Evolutionary conservation across 2,113 vertebrate species (phyloP), one percentile per base, ranked within the genome.

Genomic region (Gymnarchus niloticus): DNA sequence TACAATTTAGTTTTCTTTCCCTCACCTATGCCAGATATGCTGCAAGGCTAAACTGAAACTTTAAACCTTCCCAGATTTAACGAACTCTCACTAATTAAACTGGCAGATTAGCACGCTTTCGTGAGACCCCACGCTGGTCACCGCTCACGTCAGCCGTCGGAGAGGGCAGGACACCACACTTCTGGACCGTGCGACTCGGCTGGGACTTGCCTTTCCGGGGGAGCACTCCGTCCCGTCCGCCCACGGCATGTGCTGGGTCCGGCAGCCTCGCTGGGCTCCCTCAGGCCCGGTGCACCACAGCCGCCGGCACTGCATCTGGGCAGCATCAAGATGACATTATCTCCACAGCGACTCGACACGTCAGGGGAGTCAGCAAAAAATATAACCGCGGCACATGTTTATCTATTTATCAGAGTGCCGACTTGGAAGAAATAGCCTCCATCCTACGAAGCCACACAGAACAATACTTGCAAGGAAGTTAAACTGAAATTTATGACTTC

Each of bases 181-280:
- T 54, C 14, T 54, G 14, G 5, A 54, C 52, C 14, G 52, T 54
- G 59, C 86, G 85, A 85, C 0, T 61, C 56, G n/a, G 12, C n/a
- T 52, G 25, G 80, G 48, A 84, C 88, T 90, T 92, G 96, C 98
- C 96, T 96, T 99, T 92, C 97, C 97, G 8, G 95, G 93, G 73
- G 96, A 96, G 87, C 98, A 99, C 85, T 99, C 98, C 0, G 98
- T 99, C 48, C 98, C 98, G 0, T 99, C 98, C 1, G 98, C 98
- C 98, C 97, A 99, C 2, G 98, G 98, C 1, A 98, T 99, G 93
- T 99, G 98, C 3, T 99, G 98, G 3, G 98, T 99, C 83, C 96
- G 95, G 91, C 98, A 99, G 90, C 97, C 97, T 85, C 96, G 96
- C 92, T 97, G 96, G 0, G 94, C 95, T 0, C 97, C 97, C 19